These are phyloP conservation scores for Orchesellides sinensis DNA, from an alignment of 2,888 invertebrate genomes.

Conservation along the genomic window DNA sequence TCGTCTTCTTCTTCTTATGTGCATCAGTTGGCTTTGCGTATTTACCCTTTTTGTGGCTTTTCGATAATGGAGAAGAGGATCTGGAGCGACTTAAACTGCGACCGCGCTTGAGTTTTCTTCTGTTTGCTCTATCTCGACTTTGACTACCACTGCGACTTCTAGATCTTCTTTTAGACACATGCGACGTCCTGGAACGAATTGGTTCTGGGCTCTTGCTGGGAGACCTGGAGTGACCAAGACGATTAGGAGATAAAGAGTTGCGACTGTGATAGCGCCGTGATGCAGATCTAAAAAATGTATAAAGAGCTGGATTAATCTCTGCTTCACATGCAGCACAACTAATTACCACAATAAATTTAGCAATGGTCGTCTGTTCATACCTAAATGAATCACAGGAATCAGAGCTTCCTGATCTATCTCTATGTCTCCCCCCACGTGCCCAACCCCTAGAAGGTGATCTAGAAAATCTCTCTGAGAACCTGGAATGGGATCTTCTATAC, in stretches of 20 bases:
- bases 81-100: conserved; percentile 5
- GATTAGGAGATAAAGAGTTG: conserved; percentile 8
- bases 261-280: conserved; percentile 10
- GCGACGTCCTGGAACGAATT: conserved; percentile 27
- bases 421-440: not conserved
- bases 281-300: conserved; percentile 10
- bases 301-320: no score
- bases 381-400: not conserved
- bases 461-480: conserved; percentile 16
- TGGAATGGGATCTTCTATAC: not conserved
- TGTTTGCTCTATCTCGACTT: conserved; percentile 1
- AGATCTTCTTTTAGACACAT: not conserved
- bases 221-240: conserved; percentile 28
- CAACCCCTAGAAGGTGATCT: conserved; percentile 19
- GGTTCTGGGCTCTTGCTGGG: conserved; percentile 36
- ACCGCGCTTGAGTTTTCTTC: not conserved
- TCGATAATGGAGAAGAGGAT: not conserved
- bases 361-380: no score
- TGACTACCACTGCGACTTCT: conserved; percentile 24
- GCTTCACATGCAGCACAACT: no score
- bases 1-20: conserved; percentile 64
- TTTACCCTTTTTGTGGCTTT: conserved; percentile 24
- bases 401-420: conserved; percentile 34
- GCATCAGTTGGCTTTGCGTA: conserved; percentile 28
- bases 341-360: no score